Conservation (phyloP, 2,113 vertebrate genomes). For the Callithrix jacchus region DNA sequence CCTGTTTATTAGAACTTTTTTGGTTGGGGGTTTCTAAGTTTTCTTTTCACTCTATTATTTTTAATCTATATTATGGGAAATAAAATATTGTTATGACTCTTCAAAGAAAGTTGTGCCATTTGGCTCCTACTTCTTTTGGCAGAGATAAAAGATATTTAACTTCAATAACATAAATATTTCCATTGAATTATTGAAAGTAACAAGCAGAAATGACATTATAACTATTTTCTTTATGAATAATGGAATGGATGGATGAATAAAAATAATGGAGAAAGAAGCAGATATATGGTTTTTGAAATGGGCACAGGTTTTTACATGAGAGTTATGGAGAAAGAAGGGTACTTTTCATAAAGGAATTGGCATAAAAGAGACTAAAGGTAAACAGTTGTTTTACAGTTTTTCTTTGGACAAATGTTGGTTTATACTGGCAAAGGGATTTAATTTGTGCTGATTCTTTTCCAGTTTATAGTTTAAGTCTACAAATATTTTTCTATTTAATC, state of each 20-base stretch:
- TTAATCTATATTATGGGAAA: background rate
- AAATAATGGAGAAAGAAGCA: background rate
- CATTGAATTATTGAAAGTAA: constrained; percentile 48
- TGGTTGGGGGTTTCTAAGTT: background rate
- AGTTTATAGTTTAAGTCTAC: background rate
- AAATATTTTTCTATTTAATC: constrained; percentile 50
- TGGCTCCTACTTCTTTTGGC: constrained; percentile 23
- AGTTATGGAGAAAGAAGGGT: background rate
- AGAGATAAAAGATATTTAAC: background rate
- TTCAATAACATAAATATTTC: constrained; percentile 48
- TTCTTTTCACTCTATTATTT: constrained; percentile 7
- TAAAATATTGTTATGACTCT: constrained; percentile 8
- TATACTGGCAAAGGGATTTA: background rate
- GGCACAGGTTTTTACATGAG: background rate
- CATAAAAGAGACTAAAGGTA: background rate
- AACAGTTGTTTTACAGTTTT: background rate
- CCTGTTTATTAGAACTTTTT: background rate
- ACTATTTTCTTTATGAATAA: background rate
- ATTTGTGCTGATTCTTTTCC: background rate
- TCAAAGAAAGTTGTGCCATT: constrained; percentile 33
- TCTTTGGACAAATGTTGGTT: background rate
- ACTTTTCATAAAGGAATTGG: background rate
- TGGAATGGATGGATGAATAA: background rate
- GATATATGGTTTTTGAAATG: background rate
- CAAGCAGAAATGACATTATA: background rate